Conservation (phyloP, 2,888 invertebrate genomes). For the Cistogaster globosa region DNA sequence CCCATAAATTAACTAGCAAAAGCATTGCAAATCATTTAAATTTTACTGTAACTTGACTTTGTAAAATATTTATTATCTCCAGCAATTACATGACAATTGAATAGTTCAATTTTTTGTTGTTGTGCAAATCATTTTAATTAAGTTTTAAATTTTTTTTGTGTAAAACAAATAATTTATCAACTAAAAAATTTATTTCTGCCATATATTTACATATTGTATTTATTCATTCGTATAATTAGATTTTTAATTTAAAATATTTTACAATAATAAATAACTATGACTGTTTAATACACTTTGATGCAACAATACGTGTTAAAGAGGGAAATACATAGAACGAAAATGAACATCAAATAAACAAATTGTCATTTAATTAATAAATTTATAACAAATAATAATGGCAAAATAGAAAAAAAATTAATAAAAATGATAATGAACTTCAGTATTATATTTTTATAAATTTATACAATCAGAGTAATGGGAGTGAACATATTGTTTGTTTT, state of each 20-base stretch:
- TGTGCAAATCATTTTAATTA: constrained; percentile 39
- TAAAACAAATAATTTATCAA: constrained; percentile 1
- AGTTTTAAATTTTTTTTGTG: not conserved
- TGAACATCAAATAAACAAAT: constrained; percentile 54
- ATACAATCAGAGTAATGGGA: not conserved
- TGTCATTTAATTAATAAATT: constrained; percentile 65
- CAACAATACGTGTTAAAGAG: not conserved
- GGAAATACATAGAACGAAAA: not conserved
- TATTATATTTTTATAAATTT: not conserved
- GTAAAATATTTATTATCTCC: constrained; percentile 17
- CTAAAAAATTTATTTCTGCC: not conserved
- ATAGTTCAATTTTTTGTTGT: constrained; percentile 25
- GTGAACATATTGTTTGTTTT: not conserved
- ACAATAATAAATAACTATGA: constrained; percentile 32
- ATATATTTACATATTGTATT: not conserved
- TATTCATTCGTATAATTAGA: constrained; percentile 45
- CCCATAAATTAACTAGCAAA: not conserved
- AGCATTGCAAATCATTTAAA: not conserved
- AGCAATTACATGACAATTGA: constrained; percentile 39
- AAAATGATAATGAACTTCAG: not conserved
- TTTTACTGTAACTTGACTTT: constrained; percentile 7
- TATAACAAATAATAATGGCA: constrained; percentile 41
- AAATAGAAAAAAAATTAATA: not conserved
- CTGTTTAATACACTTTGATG: constrained; percentile 25
- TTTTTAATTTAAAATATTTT: constrained; percentile 53